Base-by-base conservation (phyloP, 2,888 invertebrate species). In the Periphyllus acericola region DNA sequence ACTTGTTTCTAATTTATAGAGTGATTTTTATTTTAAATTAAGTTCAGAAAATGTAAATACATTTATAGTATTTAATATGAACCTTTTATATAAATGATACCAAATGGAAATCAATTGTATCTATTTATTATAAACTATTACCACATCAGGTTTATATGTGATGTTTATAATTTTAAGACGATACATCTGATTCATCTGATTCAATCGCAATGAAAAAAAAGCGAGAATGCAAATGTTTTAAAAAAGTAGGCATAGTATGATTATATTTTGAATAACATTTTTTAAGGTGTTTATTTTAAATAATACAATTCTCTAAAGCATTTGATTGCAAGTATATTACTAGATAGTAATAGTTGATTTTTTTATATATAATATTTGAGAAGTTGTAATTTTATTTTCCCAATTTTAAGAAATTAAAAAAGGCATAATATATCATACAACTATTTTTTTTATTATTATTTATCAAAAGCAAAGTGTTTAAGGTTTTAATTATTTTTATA, bases 141-240 rank as follows among this genome's bases (percentile, higher is more conserved):
- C 52, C 9, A 34, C 82, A 71, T 75, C 36, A 40, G 36, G 1
- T 36, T 72, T 75, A 60, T 75, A 75, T 6, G 29, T 60, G 25
- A 46, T 76, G 55, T 76, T 84, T 11, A 34, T 84, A 36, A 29
- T 84, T 68, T 84, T 84, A 84, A 76, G 76, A 76, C 68, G 25
- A 76, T 76, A 32, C 32, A 19, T 46, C n/a, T 19, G 32, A 34
- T 76, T 46, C 29, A 46, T 66, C 60, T 21, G 19, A 75, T 60
- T 75, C 29, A 25, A 8, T 32, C 25, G 14, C 46, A 66, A 11
- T 74, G 21, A 76, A 76, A 68, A 84, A 68, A 46, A 46, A 76
- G 25, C 6, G 46, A 11, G 21, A 25, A 76, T 17, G 40, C 32
- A 36, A 29, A 29, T 34, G 3, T 75, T 66, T 46, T 14, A 84